These are phyloP conservation scores for Monomorium pharaonis DNA, from an alignment of 1,140 invertebrate species.

Conservation along the genomic window DNA sequence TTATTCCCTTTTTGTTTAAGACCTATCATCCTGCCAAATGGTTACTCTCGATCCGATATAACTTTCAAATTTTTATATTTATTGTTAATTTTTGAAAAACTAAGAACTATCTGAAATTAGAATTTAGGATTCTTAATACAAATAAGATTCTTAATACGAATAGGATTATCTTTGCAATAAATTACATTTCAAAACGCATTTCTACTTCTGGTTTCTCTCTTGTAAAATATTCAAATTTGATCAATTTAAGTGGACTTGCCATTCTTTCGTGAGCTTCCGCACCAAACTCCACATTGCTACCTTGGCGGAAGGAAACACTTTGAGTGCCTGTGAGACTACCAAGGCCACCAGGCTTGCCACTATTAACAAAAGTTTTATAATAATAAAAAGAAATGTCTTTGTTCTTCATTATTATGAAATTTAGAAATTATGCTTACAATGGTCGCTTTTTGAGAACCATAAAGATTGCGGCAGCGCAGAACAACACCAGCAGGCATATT, in stretches of 20 bases:
- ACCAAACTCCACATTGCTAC: constrained; percentile 97
- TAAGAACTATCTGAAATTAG: no score
- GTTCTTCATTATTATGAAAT: not conserved
- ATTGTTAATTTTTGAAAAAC: no score
- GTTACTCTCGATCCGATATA: no score
- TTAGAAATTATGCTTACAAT: constrained; percentile 88
- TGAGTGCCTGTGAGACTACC: constrained; percentile 93
- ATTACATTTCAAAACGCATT: no score
- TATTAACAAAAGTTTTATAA: constrained; percentile 82
- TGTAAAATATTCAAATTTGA: not conserved
- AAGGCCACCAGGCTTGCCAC: constrained; percentile 91
- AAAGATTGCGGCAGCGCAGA: constrained; percentile 90
- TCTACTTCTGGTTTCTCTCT: not conserved
- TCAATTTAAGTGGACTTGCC: constrained; percentile 70
- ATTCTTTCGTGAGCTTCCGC: constrained; percentile 85
- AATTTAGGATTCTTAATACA: no score
- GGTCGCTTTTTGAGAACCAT: constrained; percentile 93
- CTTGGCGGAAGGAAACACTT: constrained; percentile 97
- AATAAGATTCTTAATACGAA: no score
- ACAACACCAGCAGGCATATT: constrained; percentile 90
- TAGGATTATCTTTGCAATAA: no score
- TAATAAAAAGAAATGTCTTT: not conserved
- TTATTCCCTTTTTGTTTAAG: no score
- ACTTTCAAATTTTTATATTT: no score
- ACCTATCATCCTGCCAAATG: no score